Percentiles rank a stretch among this genome's conserved stretches.
These are phyloP conservation scores for Bombus balteatus DNA, from an alignment of 1,140 invertebrate species.

Conservation along the genomic window DNA sequence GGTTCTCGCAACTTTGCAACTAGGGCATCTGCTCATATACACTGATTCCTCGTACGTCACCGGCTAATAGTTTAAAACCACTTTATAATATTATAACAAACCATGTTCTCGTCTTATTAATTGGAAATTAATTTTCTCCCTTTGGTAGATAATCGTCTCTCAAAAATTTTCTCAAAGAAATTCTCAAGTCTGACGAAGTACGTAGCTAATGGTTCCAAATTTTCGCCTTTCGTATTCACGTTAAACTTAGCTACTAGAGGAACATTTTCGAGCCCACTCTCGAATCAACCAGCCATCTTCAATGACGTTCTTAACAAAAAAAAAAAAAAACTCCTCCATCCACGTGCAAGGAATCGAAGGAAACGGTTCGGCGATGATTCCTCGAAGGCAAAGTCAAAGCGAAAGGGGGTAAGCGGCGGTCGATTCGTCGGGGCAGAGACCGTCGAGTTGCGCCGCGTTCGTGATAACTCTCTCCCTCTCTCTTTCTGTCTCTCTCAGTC, in stretches of 20 bases:
- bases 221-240: not conserved
- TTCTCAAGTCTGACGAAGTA: too few species aligned
- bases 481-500: not conserved
- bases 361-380: constrained; percentile 6
- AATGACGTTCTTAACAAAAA: not conserved
- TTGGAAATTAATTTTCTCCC: too few species aligned
- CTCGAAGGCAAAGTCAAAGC: not conserved
- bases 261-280: too few species aligned
- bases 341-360: not conserved
- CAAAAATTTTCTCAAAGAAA: too few species aligned
- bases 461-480: constrained; percentile 13
- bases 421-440: constrained; percentile 20
- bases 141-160: accelerated
- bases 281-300: too few species aligned
- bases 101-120: too few species aligned
- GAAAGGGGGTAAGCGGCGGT: not conserved
- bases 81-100: too few species aligned
- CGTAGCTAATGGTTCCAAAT: too few species aligned
- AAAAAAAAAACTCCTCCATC: not conserved
- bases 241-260: not conserved
- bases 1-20: too few species aligned
- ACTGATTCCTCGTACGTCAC: too few species aligned
- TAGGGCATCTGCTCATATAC: too few species aligned
- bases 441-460: not conserved
- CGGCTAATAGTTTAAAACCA: too few species aligned